Conservation (phyloP, 2,888 invertebrate genomes). For the Lochmaea capreae region DNA sequence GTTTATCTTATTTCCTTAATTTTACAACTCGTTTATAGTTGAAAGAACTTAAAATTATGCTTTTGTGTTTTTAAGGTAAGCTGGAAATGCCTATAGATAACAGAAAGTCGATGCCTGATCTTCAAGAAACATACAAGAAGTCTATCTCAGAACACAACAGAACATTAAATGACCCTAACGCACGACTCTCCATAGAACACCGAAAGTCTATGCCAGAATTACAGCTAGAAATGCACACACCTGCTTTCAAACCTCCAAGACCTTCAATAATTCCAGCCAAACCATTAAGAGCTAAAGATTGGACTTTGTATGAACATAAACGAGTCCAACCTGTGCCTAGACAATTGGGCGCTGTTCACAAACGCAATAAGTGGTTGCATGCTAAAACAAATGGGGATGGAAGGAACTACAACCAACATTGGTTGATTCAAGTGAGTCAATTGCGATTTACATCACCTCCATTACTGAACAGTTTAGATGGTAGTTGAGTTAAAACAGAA, state of each 20-base stretch:
- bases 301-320: conserved; percentile 46
- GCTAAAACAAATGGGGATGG: conserved; percentile 70
- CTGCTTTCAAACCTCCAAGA: conserved; percentile 60
- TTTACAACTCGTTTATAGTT: neutral
- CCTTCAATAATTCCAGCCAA: conserved; percentile 70
- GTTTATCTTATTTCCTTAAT: neutral
- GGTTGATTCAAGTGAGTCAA: conserved; percentile 82
- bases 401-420: conserved; percentile 82
- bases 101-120: conserved; percentile 60
- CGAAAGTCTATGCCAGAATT: conserved; percentile 63
- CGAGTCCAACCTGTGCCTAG: conserved; percentile 68
- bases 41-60: neutral
- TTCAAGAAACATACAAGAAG: conserved; percentile 58
- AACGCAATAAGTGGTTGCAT: conserved; percentile 80
- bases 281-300: conserved; percentile 66
- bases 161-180: conserved; percentile 16
- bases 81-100: conserved; percentile 26
- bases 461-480: conserved; percentile 17
- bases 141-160: conserved; percentile 42
- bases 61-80: conserved; percentile 11
- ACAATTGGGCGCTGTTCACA: conserved; percentile 79
- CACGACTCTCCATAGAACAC: conserved; percentile 46
- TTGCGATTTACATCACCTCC: neutral
- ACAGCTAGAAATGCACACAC: conserved; percentile 61
- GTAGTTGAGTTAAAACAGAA: conserved; percentile 10